phyloP scores from a whole-genome alignment of 2,113 vertebrate genomes.

The Embiotoca jacksoni region DNA sequence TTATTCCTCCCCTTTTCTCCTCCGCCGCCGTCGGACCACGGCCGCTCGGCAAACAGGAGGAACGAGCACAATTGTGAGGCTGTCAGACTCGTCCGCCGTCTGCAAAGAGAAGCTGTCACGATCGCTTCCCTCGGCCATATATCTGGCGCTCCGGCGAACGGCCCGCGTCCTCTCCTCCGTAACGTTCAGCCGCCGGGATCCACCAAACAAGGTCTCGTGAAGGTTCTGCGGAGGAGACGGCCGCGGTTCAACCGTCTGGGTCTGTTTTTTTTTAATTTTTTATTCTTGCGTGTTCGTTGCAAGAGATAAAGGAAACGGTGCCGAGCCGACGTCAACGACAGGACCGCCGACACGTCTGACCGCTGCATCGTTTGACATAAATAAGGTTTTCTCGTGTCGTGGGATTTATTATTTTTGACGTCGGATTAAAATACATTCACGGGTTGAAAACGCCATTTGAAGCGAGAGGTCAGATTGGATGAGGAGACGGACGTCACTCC shows the following conservation, averaged over 20 bases:
- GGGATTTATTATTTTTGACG: not conserved
- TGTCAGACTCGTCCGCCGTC: slow-evolving; percentile 49
- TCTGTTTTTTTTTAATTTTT: slow-evolving; percentile 14
- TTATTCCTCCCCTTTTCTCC: slow-evolving; percentile 1
- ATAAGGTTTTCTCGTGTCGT: not conserved
- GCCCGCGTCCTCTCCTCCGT: slow-evolving; percentile 7
- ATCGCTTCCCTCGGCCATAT: slow-evolving; percentile 53
- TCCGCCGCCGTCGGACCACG: slow-evolving; percentile 8
- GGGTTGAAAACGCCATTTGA: not conserved
- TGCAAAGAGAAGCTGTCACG: slow-evolving; percentile 56
- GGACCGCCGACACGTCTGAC: slow-evolving; percentile 36
- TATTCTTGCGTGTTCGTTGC: slow-evolving; percentile 15
- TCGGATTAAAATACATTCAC: not conserved
- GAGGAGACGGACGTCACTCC: too few relatives aligned
- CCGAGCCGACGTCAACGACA: slow-evolving; percentile 52
- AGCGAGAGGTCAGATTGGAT: not conserved
- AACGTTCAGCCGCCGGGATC: slow-evolving; percentile 13
- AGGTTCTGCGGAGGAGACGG: slow-evolving; percentile 21
- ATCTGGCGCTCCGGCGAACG: slow-evolving; percentile 52
- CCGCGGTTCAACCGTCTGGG: not conserved
- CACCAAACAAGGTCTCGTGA: slow-evolving; percentile 40
- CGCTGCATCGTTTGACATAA: slow-evolving; percentile 38
- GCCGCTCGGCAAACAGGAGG: slow-evolving; percentile 20
- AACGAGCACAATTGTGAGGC: slow-evolving; percentile 34
- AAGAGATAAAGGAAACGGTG: slow-evolving; percentile 18